Conservation (phyloP, 2,888 invertebrate species). For the Buathra laborator region DNA sequence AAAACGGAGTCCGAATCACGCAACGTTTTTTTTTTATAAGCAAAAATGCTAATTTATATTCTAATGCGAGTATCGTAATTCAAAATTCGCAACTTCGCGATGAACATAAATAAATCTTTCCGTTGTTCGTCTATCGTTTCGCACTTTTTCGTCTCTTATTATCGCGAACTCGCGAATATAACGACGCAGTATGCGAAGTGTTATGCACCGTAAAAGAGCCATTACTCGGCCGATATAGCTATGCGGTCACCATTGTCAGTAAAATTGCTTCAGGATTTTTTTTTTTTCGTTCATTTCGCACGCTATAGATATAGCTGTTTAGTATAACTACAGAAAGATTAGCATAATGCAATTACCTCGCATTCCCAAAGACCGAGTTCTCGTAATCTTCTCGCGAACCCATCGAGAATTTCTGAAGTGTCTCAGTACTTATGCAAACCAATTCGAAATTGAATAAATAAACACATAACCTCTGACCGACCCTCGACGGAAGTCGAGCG, state of each 20-base stretch:
- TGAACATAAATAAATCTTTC: slow-evolving; percentile 25
- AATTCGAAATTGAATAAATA: background rate
- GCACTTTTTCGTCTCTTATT: background rate
- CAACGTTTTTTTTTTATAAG: background rate
- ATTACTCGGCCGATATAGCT: slow-evolving; percentile 19
- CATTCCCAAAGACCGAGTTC: background rate
- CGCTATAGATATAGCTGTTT: background rate
- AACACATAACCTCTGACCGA: background rate
- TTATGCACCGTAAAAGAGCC: slow-evolving; percentile 38
- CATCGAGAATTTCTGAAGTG: background rate
- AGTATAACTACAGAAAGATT: slow-evolving; percentile 25
- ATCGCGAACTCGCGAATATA: slow-evolving; percentile 1
- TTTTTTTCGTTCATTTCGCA: background rate
- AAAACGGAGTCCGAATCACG: too few relatives aligned
- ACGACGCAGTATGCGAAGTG: background rate
- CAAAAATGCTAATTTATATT: background rate
- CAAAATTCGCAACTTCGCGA: background rate
- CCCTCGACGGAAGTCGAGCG: too few relatives aligned
- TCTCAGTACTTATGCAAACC: too few relatives aligned
- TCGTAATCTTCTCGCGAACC: background rate
- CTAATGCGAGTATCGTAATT: background rate
- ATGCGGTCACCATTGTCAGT: slow-evolving; percentile 15
- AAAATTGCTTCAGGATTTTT: slow-evolving; percentile 11
- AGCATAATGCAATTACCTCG: slow-evolving; percentile 44
- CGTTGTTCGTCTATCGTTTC: background rate